Evolutionary conservation across 2,888 invertebrate genomes (phyloP).

Genomic region (Ichneumoninae sp.): DNA sequence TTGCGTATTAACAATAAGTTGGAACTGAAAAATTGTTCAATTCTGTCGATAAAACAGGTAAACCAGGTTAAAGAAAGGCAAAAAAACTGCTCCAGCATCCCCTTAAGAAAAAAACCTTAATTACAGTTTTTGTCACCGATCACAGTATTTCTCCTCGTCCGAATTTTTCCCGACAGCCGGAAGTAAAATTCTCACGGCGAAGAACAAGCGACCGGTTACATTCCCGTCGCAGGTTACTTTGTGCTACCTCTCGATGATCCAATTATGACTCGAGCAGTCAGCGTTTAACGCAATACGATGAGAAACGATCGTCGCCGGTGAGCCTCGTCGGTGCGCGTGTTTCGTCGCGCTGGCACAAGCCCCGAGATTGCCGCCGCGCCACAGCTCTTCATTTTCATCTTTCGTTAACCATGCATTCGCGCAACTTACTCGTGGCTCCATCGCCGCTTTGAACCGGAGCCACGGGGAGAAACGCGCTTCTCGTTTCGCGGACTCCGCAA

Average conservation of each 20-base stretch:
- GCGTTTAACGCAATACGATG: constrained; percentile 43
- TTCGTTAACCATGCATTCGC: constrained; percentile 42
- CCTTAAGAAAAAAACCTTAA: neutral
- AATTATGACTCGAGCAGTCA: constrained; percentile 57
- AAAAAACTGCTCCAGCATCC: too few species aligned
- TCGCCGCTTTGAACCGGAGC: constrained; percentile 57
- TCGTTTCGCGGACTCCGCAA: constrained; percentile 43
- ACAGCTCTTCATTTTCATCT: constrained; percentile 62
- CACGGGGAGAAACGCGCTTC: constrained; percentile 17
- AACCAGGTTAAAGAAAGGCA: too few species aligned
- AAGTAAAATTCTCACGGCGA: constrained; percentile 35
- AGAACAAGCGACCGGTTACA: constrained; percentile 12
- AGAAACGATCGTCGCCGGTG: constrained; percentile 36
- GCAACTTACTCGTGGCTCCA: constrained; percentile 26
- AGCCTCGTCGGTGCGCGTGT: constrained; percentile 1
- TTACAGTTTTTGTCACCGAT: neutral
- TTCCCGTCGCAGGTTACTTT: constrained; percentile 30
- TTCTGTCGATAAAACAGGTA: too few species aligned
- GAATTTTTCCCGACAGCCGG: constrained; percentile 17
- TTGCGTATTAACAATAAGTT: too few species aligned
- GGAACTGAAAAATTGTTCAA: too few species aligned
- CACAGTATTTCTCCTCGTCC: neutral
- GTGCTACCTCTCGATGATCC: constrained; percentile 50
- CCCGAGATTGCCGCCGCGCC: constrained; percentile 43
- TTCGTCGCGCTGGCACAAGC: neutral